Evolutionary conservation across 2,797 vertebrate species (phyloP).

Genomic region (Echiichthys vipera): DNA sequence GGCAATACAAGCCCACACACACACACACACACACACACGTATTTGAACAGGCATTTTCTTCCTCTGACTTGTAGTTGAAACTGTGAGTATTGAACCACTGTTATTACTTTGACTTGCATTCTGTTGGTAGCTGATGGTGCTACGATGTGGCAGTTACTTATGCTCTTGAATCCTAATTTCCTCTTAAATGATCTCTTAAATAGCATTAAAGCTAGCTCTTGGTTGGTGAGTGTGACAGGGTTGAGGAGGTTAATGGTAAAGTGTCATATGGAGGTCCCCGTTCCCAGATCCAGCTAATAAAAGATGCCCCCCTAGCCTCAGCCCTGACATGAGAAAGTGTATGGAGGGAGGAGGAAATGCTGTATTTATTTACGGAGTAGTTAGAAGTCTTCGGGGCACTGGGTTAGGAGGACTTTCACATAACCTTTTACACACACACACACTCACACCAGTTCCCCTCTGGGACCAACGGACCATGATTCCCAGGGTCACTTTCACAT

Average conservation of each 20-base stretch:
- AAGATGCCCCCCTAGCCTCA: too few species aligned
- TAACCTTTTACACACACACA: constrained; percentile 60
- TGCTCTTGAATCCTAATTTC: neutral
- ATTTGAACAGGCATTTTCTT: neutral
- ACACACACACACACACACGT: too few species aligned
- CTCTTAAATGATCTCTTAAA: neutral
- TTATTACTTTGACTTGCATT: neutral
- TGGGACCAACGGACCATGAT: constrained; percentile 56
- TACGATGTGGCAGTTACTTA: neutral
- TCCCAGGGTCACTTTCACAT: constrained; percentile 81
- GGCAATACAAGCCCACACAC: neutral
- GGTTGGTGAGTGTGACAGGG: neutral
- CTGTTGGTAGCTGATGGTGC: neutral
- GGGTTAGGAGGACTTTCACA: constrained; percentile 79
- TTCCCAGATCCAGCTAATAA: neutral
- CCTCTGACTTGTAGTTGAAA: neutral
- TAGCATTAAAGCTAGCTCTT: neutral
- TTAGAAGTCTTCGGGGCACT: constrained; percentile 72
- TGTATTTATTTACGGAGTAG: constrained; percentile 81
- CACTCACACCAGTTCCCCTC: constrained; percentile 16
- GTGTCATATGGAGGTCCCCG: neutral
- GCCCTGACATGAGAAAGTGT: constrained; percentile 30
- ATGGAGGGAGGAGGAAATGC: constrained; percentile 69
- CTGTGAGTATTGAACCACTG: neutral
- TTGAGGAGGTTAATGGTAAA: neutral